Conservation (phyloP, 2,888 invertebrate species). For the Acleris emargana region DNA sequence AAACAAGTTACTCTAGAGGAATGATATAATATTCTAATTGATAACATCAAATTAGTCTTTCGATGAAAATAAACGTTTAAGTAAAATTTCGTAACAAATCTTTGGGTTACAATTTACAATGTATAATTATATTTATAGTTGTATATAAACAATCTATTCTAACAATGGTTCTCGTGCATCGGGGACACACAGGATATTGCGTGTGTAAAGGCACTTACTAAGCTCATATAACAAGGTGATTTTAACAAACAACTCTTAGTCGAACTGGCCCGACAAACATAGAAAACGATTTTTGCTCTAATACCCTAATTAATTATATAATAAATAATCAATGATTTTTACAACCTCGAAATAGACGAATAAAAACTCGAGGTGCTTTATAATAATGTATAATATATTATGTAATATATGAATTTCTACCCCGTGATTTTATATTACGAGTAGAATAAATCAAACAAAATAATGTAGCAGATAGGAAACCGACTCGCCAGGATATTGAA, state of each 20-base stretch:
- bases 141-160: constrained; percentile 8
- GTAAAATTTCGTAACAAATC: constrained; percentile 41
- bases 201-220: constrained; percentile 32
- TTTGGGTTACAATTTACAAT: constrained; percentile 43
- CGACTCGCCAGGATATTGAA: too few species aligned
- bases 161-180: constrained; percentile 19
- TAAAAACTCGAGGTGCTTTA: too few species aligned
- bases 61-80: constrained; percentile 34
- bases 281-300: not conserved
- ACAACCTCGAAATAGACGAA: too few species aligned
- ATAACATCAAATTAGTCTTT: constrained; percentile 36
- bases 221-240: constrained; percentile 23
- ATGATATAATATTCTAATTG: constrained; percentile 35
- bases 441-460: too few species aligned
- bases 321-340: too few species aligned
- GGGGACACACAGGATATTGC: constrained; percentile 16
- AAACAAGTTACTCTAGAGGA: constrained; percentile 36
- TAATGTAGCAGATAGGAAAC: too few species aligned
- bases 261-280: not conserved
- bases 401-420: too few species aligned
- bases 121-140: constrained; percentile 13
- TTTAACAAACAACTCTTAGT: not conserved
- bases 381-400: too few species aligned
- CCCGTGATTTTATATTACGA: too few species aligned
- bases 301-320: too few species aligned